These are phyloP conservation scores for Trichomycterus rosablanca DNA, from an alignment of 2,113 vertebrate genomes.

Conservation along the genomic window DNA sequence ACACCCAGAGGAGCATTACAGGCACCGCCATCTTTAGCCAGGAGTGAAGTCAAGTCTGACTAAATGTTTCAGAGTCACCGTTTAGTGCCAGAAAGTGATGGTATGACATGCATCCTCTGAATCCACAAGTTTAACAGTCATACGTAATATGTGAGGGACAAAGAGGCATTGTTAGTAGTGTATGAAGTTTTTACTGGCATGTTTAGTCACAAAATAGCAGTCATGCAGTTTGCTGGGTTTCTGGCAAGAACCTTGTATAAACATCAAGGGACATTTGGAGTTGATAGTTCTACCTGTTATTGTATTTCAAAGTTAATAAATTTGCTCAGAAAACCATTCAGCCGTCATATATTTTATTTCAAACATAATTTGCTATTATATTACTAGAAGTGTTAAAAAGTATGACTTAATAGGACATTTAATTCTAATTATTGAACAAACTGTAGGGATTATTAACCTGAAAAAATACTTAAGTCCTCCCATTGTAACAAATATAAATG, in stretches of 20 bases:
- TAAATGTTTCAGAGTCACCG: slow-evolving; percentile 19
- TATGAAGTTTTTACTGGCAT: slow-evolving; percentile 15
- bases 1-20: slow-evolving; percentile 43
- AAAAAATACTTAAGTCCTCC: too few species aligned
- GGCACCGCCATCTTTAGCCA: slow-evolving; percentile 33
- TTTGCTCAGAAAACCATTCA: too few species aligned
- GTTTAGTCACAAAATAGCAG: slow-evolving; percentile 8
- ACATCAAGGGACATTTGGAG: slow-evolving; percentile 8
- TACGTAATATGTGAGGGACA: slow-evolving; percentile 18
- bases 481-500: too few species aligned
- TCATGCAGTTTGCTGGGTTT: slow-evolving; percentile 16
- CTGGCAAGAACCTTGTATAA: slow-evolving; percentile 1
- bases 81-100: slow-evolving; percentile 31
- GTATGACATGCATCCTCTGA: slow-evolving; percentile 37
- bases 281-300: slow-evolving; percentile 15
- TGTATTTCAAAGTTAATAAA: slow-evolving; percentile 20
- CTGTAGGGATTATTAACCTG: too few species aligned
- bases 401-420: too few species aligned
- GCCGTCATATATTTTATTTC: too few species aligned
- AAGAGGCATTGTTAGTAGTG: slow-evolving; percentile 30
- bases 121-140: slow-evolving; percentile 15
- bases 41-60: slow-evolving; percentile 32
- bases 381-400: too few species aligned
- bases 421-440: too few species aligned
- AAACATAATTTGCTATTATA: too few species aligned